These are phyloP conservation scores for Mimas tiliae DNA, from an alignment of 2,888 invertebrate genomes.

Conservation along the genomic window DNA sequence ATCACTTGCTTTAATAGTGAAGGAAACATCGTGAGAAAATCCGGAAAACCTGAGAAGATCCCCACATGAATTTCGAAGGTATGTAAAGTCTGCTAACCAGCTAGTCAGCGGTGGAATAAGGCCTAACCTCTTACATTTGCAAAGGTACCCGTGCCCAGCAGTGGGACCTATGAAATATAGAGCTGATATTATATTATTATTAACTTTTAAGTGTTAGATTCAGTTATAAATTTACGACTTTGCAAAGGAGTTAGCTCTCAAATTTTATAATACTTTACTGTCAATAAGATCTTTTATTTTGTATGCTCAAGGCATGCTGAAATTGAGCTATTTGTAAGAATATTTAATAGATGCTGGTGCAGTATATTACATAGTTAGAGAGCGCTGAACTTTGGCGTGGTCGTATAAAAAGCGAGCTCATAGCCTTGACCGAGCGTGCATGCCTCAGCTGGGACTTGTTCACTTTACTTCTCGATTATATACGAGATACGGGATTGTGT, in stretches of 20 bases:
- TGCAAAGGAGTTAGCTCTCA: too few relatives aligned
- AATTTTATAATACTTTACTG: conserved; percentile 8
- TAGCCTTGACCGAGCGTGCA: conserved; percentile 78
- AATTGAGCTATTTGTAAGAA: conserved; percentile 15
- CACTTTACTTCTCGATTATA: not conserved
- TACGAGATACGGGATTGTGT: not conserved
- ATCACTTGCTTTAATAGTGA: too few relatives aligned
- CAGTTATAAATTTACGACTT: not conserved
- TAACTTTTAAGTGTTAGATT: too few relatives aligned
- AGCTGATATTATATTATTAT: too few relatives aligned
- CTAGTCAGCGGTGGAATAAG: too few relatives aligned
- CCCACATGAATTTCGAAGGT: too few relatives aligned
- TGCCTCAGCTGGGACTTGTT: conserved; percentile 22
- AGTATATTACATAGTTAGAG: conserved; percentile 44
- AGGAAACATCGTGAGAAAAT: too few relatives aligned
- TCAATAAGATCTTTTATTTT: not conserved
- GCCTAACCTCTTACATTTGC: too few relatives aligned
- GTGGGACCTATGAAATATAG: too few relatives aligned
- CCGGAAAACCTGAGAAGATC: too few relatives aligned
- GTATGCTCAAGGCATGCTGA: not conserved
- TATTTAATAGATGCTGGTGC: conserved; percentile 40
- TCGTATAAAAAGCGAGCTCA: conserved; percentile 67
- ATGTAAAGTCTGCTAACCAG: too few relatives aligned
- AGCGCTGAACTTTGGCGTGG: conserved; percentile 74
- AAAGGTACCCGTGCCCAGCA: too few relatives aligned